Percentiles rank a stretch among this genome's conserved stretches.
phyloP scores from a whole-genome alignment of 2,113 vertebrate genomes.

The Sinocyclocheilus anophthalmus region DNA sequence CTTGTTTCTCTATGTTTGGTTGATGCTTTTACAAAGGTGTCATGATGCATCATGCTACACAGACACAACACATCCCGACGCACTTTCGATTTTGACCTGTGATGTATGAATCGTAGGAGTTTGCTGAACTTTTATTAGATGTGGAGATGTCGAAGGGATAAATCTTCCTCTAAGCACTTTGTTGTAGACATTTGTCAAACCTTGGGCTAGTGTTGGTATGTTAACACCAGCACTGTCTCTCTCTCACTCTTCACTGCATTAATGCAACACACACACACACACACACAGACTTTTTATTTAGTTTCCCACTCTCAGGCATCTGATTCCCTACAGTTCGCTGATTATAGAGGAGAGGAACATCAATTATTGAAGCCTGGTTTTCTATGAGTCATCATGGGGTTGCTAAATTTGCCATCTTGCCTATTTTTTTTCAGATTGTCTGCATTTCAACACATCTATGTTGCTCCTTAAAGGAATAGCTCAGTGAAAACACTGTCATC shows the following conservation, averaged over 20 bases:
- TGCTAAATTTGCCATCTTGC: slow-evolving; percentile 52
- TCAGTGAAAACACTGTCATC: neutral
- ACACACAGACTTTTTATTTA: slow-evolving; percentile 28
- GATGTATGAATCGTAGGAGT: slow-evolving; percentile 31
- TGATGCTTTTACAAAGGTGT: slow-evolving; percentile 23
- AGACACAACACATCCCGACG: neutral
- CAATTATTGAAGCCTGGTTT: slow-evolving; percentile 59
- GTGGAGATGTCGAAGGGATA: slow-evolving; percentile 29
- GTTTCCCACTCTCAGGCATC: slow-evolving; percentile 54
- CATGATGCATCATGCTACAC: slow-evolving; percentile 9
- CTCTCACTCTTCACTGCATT: neutral
- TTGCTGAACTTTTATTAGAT: slow-evolving; percentile 40
- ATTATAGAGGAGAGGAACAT: slow-evolving; percentile 60
- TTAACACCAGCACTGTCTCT: neutral
- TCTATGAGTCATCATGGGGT: slow-evolving; percentile 50
- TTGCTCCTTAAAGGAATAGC: neutral
- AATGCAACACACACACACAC: neutral
- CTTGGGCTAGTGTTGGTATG: neutral
- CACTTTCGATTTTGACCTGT: slow-evolving; percentile 14
- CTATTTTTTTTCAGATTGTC: slow-evolving; percentile 26
- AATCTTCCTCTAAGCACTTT: slow-evolving; percentile 38
- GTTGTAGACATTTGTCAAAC: slow-evolving; percentile 37
- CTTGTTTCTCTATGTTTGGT: slow-evolving; percentile 16
- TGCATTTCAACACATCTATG: neutral
- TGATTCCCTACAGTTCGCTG: slow-evolving; percentile 52